Base-by-base conservation (phyloP, 2,113 vertebrate species). In the Chaetodon trifascialis region DNA sequence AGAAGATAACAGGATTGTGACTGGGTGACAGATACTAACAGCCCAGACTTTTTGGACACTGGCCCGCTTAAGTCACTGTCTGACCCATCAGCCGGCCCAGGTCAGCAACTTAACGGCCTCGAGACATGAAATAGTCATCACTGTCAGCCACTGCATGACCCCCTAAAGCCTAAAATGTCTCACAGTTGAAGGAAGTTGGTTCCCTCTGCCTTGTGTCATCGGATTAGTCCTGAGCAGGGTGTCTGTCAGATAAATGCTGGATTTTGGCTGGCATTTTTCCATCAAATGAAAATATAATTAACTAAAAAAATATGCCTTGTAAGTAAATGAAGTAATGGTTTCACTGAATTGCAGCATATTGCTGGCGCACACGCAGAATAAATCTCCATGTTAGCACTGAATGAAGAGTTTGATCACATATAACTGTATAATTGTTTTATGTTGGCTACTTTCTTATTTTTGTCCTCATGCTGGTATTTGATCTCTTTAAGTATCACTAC, bases 1-100 rank as follows among this genome's bases (percentile, higher is more conserved):
- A 64, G 68, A 56, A 49, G 46, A 42, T 54, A 80, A 77, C 68
- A 62, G 66, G 81, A 79, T 84, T 83, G 72, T 21, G 12, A 36
- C 49, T 7, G 12, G 38, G 1, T 36, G n/a, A 80, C 52, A 59
- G 46, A 42, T 16, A 15, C 5, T 5, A 52, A 68, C 34, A 30
- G 46, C 66, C 23, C 38, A 82, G 73, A 65, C 51, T 34, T 77
- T 76, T 79, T 83, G 58, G 52, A 60, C 23, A 7, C 25, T 17
- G 38, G 47, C 64, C 66, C 30, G 17, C 25, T 80, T 66, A 38
- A n/a, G 71, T 70, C 54, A 70, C 40, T 23, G 74, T 86, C 73
- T 73, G 84, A 77, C 71, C 64, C 47, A 59, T 75, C 73, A 80
- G 55, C 38, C 56, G 55, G 55, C 16, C 49, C 63, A 58, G 55